A percentile compares a stretch with the other conserved stretches of the same genome.
phyloP scores from a whole-genome alignment of 2,113 vertebrate genomes.

The Hippocampus zosterae region DNA sequence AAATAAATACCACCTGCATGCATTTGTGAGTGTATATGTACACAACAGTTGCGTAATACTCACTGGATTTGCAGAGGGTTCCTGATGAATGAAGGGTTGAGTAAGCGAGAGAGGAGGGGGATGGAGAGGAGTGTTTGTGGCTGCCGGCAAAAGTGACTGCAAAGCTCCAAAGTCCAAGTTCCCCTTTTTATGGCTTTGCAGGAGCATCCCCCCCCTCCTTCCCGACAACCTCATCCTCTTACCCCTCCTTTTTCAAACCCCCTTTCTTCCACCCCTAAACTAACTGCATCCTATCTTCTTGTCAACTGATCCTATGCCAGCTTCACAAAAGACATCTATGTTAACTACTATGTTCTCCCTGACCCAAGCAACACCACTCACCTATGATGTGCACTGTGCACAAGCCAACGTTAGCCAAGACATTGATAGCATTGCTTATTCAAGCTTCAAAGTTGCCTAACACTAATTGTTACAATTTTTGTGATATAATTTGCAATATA shows the following conservation, averaged over 20 bases:
- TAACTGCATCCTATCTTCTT: slow-evolving; percentile 25
- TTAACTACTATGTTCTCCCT: not conserved
- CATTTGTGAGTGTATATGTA: not conserved
- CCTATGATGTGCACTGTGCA: no score
- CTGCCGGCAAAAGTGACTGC: slow-evolving; percentile 80
- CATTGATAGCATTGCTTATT: no score
- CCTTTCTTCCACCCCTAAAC: slow-evolving; percentile 4
- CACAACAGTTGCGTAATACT: slow-evolving; percentile 42
- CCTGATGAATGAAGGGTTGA: slow-evolving; percentile 56
- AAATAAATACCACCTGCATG: not conserved
- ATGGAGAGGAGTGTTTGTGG: slow-evolving; percentile 70
- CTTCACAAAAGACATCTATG: slow-evolving; percentile 12
- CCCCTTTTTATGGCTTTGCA: slow-evolving; percentile 78
- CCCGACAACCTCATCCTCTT: slow-evolving; percentile 41
- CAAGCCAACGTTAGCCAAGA: no score
- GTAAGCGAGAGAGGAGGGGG: slow-evolving; percentile 57
- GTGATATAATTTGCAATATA: no score
- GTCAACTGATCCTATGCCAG: slow-evolving; percentile 37
- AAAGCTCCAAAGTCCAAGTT: slow-evolving; percentile 62
- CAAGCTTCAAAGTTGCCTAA: no score
- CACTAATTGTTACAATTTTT: no score
- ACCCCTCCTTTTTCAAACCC: slow-evolving; percentile 10
- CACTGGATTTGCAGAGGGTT: slow-evolving; percentile 54
- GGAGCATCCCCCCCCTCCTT: slow-evolving; percentile 67
- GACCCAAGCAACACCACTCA: no score